phyloP scores from a whole-genome alignment of 2,797 vertebrate species.

The Schizothorax lantsangensis region DNA sequence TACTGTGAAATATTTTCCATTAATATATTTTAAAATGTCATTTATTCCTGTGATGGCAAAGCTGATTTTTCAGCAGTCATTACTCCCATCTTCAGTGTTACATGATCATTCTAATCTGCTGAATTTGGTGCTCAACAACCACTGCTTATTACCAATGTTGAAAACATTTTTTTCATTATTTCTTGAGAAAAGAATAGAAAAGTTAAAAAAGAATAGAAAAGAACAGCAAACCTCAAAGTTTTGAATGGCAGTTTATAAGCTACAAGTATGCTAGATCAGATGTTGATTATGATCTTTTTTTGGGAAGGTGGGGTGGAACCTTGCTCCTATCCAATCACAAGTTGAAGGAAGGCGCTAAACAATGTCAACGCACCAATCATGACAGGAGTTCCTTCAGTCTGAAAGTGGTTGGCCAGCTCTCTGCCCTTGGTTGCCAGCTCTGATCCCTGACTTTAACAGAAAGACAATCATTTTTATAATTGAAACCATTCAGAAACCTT shows the following conservation, averaged over 20 bases:
- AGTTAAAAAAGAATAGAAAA: neutral
- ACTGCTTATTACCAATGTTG: neutral
- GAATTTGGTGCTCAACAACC: neutral
- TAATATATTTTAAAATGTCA: no score
- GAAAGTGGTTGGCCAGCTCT: slow-evolving; percentile 92
- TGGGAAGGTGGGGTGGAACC: neutral
- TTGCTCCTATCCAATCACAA: neutral
- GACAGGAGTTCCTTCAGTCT: slow-evolving; percentile 90
- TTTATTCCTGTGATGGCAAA: neutral
- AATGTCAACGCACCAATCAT: slow-evolving; percentile 89
- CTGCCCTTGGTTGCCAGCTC: slow-evolving; percentile 89
- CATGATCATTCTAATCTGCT: neutral
- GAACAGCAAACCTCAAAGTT: neutral
- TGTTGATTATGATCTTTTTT: neutral
- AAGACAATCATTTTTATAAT: slow-evolving; percentile 12
- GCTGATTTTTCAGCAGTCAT: neutral
- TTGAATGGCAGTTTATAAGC: neutral
- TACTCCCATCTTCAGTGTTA: neutral
- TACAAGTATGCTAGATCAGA: neutral
- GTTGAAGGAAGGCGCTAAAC: neutral
- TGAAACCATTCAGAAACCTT: neutral
- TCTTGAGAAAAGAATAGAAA: neutral
- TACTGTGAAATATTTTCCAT: neutral
- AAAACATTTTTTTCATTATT: neutral
- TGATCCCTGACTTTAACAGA: slow-evolving; percentile 86